Evolutionary conservation across 1,140 invertebrate genomes (phyloP).

Genomic region (Triops longicaudatus): DNA sequence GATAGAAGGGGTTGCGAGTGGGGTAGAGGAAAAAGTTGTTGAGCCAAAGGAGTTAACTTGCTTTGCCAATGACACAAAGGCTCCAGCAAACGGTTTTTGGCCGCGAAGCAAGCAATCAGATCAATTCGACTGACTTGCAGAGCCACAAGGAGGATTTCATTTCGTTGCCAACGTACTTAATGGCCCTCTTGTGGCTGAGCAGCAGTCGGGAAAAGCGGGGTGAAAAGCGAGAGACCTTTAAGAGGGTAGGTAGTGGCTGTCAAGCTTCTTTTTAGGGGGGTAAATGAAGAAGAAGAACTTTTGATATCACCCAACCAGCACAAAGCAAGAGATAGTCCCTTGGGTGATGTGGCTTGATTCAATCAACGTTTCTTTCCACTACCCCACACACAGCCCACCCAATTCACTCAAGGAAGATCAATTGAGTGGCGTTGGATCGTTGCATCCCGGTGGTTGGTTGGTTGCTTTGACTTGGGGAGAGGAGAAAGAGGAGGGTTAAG

Average conservation of each 20-base stretch:
- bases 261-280: too few relatives aligned
- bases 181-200: background rate
- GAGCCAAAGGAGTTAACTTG: constrained; percentile 1
- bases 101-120: constrained; percentile 13
- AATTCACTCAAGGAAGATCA: constrained; percentile 2
- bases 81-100: background rate
- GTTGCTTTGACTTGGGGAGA: background rate
- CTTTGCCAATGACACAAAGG: constrained; percentile 14
- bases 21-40: background rate
- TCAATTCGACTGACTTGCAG: background rate
- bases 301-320: constrained; percentile 15
- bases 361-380: background rate
- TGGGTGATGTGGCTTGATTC: background rate
- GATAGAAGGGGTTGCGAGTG: background rate
- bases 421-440: constrained; percentile 10
- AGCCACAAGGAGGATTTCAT: background rate
- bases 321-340: background rate
- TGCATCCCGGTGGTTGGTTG: background rate
- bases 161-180: background rate
- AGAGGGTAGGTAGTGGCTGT: too few relatives aligned
- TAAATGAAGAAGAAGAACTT: background rate
- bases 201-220: background rate
- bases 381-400: too few relatives aligned
- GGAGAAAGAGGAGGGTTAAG: background rate
- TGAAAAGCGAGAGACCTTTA: too few relatives aligned